These are phyloP conservation scores for Pyxicephalus adspersus DNA, from an alignment of 2,113 vertebrate genomes.

Conservation along the genomic window DNA sequence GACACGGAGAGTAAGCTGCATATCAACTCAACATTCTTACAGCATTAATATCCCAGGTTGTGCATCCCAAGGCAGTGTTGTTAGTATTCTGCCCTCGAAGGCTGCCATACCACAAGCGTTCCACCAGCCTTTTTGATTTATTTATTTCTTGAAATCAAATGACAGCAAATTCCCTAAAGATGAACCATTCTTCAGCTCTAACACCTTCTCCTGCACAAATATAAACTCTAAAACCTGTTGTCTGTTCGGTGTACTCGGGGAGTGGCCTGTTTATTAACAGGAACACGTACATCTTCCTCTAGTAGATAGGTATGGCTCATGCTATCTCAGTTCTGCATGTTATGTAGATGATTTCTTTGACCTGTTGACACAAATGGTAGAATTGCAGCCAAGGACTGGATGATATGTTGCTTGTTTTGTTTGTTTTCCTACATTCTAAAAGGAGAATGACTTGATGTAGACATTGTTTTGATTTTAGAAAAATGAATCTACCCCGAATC, in stretches of 20 bases:
- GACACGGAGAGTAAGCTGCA: constrained; percentile 18
- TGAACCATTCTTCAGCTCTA: constrained; percentile 37
- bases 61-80: constrained; percentile 24
- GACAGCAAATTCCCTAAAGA: constrained; percentile 47
- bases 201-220: constrained; percentile 35
- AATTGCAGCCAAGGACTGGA: too few species aligned
- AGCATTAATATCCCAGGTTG: constrained; percentile 41
- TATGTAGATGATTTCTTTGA: background rate
- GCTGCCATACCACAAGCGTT: constrained; percentile 44
- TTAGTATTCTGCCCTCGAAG: constrained; percentile 55
- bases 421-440: too few species aligned
- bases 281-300: background rate
- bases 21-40: background rate
- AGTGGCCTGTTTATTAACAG: background rate
- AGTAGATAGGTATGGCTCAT: background rate
- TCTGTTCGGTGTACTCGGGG: constrained; percentile 13
- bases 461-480: too few species aligned
- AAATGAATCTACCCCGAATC: too few species aligned
- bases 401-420: too few species aligned
- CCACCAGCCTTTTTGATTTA: constrained; percentile 52
- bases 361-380: too few species aligned
- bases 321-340: background rate
- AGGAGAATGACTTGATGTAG: too few species aligned
- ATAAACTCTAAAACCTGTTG: constrained; percentile 12
- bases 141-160: constrained; percentile 53